Conservation (phyloP, 2,888 invertebrate genomes). For the Heliconius charithonia region DNA sequence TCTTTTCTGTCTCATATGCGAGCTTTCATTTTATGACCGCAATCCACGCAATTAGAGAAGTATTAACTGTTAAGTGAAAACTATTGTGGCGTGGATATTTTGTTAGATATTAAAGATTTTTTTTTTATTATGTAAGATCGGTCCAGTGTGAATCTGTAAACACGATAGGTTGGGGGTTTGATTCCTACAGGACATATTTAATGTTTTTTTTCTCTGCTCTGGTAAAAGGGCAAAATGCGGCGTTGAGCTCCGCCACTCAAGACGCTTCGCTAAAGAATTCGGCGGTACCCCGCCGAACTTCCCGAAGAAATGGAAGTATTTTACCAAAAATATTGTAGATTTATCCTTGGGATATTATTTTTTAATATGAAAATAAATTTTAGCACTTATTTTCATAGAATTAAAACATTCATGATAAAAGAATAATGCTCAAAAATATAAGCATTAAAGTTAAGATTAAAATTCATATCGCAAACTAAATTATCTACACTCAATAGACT, state of each 20-base stretch:
- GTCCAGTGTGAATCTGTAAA: not conserved
- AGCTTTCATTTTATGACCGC: conserved; percentile 14
- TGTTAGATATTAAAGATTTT: not conserved
- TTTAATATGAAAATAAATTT: not conserved
- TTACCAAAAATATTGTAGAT: not conserved
- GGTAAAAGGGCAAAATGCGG: not conserved
- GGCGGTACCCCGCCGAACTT: too few species aligned
- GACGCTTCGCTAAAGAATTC: not conserved
- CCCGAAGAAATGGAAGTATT: too few species aligned
- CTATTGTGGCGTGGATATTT: not conserved
- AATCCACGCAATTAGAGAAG: conserved; percentile 23
- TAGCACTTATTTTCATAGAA: not conserved
- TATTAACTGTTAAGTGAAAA: conserved; percentile 23
- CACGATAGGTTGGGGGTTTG: not conserved
- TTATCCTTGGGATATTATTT: not conserved
- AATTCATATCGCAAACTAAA: conserved; percentile 53
- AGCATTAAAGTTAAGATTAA: conserved; percentile 43
- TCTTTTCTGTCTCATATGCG: not conserved
- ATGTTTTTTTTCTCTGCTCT: not conserved
- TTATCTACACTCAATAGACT: conserved; percentile 62
- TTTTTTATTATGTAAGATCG: not conserved
- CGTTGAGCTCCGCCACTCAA: not conserved
- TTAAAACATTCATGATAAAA: not conserved
- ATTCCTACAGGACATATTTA: not conserved
- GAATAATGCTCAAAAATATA: conserved; percentile 16